Percentiles rank a stretch among this genome's conserved stretches.
These are phyloP conservation scores for Apostichopus leukothele DNA, from an alignment of 53 echinoderm and acorn worm species.

Conservation along the genomic window DNA sequence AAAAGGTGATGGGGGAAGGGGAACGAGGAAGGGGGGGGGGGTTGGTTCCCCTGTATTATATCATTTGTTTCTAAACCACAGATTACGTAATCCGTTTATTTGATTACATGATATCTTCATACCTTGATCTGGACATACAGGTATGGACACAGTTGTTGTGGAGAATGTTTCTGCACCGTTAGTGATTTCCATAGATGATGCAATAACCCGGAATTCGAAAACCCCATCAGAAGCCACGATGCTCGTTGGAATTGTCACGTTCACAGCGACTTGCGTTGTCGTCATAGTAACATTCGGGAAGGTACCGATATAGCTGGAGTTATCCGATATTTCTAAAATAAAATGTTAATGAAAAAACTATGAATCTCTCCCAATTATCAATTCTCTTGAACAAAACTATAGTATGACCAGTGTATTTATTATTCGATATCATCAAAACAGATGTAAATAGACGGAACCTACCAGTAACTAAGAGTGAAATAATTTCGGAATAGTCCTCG, in stretches of 20 bases:
- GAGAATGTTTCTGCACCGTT: not conserved
- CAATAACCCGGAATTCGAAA: not conserved
- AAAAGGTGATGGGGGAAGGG: not conserved
- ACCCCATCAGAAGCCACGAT: not conserved
- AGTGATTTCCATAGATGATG: not conserved
- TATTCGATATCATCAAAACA: no score
- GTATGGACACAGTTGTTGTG: not conserved
- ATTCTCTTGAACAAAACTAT: no score
- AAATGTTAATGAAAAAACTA: not conserved
- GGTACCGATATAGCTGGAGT: not conserved
- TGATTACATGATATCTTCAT: not conserved
- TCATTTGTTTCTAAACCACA: not conserved
- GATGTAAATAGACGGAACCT: no score
- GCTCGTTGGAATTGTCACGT: not conserved
- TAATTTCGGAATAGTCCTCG: conserved; percentile 1
- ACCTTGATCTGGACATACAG: not conserved
- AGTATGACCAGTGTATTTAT: no score
- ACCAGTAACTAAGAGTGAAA: not conserved
- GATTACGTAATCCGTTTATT: not conserved
- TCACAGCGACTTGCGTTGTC: not conserved
- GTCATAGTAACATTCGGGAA: conserved; percentile 14
- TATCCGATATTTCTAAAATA: not conserved
- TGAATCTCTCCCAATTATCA: no score
- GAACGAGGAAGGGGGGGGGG: not conserved
- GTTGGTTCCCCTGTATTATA: not conserved